phyloP scores from a whole-genome alignment of 2,888 invertebrate species.

The Caradrina clavipalpis region DNA sequence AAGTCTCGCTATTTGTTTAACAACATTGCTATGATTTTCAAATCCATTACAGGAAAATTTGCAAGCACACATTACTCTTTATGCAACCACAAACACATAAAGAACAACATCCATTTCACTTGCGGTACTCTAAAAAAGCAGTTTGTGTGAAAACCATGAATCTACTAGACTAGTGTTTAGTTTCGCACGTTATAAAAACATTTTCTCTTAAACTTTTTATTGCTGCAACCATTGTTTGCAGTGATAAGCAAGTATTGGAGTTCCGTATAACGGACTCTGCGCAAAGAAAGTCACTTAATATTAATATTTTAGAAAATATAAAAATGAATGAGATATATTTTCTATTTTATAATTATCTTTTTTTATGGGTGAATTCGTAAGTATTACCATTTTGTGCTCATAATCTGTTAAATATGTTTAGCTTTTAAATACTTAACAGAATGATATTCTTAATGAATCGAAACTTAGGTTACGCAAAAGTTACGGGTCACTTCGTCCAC shows the following conservation, averaged over 20 bases:
- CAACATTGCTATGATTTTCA: neutral
- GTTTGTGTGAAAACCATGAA: constrained; percentile 59
- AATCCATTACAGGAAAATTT: neutral
- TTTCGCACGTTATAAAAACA: constrained; percentile 70
- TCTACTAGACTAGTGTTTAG: constrained; percentile 54
- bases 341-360: neutral
- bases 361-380: neutral
- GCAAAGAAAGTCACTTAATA: constrained; percentile 33
- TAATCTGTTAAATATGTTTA: neutral
- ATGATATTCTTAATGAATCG: neutral
- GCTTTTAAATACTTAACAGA: neutral
- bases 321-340: neutral
- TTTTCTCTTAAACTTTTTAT: constrained; percentile 68
- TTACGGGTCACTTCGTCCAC: neutral
- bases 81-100: neutral
- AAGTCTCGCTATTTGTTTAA: neutral
- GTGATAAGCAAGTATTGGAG: constrained; percentile 50
- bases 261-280: constrained; percentile 49
- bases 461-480: constrained; percentile 25
- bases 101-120: constrained; percentile 2
- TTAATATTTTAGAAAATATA: constrained; percentile 11
- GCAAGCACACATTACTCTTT: neutral
- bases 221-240: constrained; percentile 63
- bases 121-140: constrained; percentile 54
- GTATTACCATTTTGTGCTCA: neutral